Percentiles rank a stretch among this genome's conserved stretches.
Evolutionary conservation across 2,888 invertebrate genomes (phyloP).

Genomic region (Drosophila pseudotakahashii): DNA sequence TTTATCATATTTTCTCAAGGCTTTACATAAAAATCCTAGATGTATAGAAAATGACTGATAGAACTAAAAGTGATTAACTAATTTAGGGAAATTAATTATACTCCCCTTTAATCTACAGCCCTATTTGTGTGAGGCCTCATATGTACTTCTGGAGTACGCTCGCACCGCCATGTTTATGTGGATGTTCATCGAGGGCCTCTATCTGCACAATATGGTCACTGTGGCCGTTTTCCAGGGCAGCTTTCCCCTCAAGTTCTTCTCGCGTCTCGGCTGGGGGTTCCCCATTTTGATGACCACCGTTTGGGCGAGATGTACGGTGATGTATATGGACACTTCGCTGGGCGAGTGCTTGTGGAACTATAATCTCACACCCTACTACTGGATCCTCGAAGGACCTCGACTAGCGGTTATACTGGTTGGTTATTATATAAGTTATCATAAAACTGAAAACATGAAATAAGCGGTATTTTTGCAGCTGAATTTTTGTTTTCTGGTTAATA

Average conservation of each 20-base stretch:
- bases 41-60: too few species aligned
- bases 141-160: constrained; percentile 93
- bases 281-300: constrained; percentile 88
- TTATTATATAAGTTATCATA: not conserved
- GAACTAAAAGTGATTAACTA: too few species aligned
- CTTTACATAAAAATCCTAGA: too few species aligned
- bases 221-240: constrained; percentile 89
- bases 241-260: constrained; percentile 86
- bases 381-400: constrained; percentile 96
- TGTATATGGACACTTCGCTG: constrained; percentile 83
- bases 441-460: too few species aligned
- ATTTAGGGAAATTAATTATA: too few species aligned
- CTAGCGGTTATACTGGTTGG: constrained; percentile 91
- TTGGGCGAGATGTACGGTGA: constrained; percentile 88
- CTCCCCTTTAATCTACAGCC: too few species aligned
- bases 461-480: constrained; percentile 84
- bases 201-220: constrained; percentile 93
- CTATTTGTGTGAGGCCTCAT: constrained; percentile 91
- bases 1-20: too few species aligned
- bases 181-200: constrained; percentile 98
- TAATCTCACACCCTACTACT: constrained; percentile 91
- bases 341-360: constrained; percentile 92
- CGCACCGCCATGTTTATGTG: constrained; percentile 97
- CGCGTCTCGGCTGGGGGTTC: constrained; percentile 90
- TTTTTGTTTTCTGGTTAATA: constrained; percentile 91